Base-by-base conservation (phyloP, 1,140 invertebrate genomes). In the Eurosta solidaginis region DNA sequence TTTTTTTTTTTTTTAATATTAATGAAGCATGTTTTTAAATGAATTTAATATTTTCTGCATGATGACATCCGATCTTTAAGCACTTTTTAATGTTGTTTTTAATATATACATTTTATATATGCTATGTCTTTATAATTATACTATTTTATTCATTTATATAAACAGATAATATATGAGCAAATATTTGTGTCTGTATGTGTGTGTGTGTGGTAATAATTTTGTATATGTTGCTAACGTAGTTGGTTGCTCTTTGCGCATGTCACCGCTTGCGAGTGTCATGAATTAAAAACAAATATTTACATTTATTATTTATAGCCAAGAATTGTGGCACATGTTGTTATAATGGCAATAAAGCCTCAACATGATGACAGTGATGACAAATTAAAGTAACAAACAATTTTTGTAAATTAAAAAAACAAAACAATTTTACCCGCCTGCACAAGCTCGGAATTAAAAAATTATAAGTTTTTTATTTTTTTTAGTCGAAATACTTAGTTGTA, bases 221-320 rank as follows among this genome's bases (percentile, higher is more conserved):
- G 14, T 47, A 47, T 47, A 17, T 40, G 33, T 40, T 68, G n/a
- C 36, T 40, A 22, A 29, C 5, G 59, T n/a, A 12, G 20, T n/a
- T 68, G 27, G 14, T 40, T 29, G 7, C 33, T 36, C 33, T 20
- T 68, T 68, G 33, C 40, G 59, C 59, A n/a, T 68, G 14, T 68
- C 59, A 68, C 36, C 59, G 59, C 59, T 68, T 68, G 25, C 59
- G 29, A 40, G 33, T 68, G 59, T 40, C 33, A 68, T 68, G 59
- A 42, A 68, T 68, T 68, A 68, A 40, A 68, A 68, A 68, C 40
- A 68, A 68, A 68, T 68, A 68, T 68, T 68, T 42, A 42, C 59
- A 68, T 68, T 68, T 68, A 68, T 68, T 68, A 68, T 68, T 68
- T 68, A 68, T 33, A 33, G 14, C n/a, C 27, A 40, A 20, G 7